Percentiles rank a stretch among this genome's conserved stretches.
phyloP scores from a whole-genome alignment of 2,888 invertebrate species.

The Sialis lutaria region DNA sequence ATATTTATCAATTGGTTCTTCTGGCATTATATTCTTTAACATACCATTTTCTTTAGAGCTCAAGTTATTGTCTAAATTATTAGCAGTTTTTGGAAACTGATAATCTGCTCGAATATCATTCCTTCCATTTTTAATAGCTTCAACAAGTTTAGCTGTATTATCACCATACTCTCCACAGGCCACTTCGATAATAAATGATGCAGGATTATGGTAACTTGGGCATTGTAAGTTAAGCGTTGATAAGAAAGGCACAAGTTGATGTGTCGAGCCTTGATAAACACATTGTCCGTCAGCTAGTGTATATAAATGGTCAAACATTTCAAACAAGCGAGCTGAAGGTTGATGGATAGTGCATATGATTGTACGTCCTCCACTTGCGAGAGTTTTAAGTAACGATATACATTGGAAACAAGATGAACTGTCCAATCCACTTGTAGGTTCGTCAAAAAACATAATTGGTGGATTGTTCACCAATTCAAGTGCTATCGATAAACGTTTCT shows the following conservation, averaged over 20 bases:
- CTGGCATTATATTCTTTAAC: constrained; percentile 35
- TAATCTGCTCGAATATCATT: constrained; percentile 60
- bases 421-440: constrained; percentile 91
- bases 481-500: constrained; percentile 87
- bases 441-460: constrained; percentile 95
- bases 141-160: constrained; percentile 65
- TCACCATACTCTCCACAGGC: constrained; percentile 95
- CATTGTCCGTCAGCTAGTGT: constrained; percentile 89
- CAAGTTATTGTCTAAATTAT: constrained; percentile 15
- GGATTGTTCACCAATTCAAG: constrained; percentile 91
- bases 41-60: constrained; percentile 17
- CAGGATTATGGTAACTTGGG: constrained; percentile 93
- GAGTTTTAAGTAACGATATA: constrained; percentile 69
- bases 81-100: constrained; percentile 33
- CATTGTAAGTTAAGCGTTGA: constrained; percentile 70
- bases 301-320: constrained; percentile 92
- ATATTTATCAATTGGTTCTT: constrained; percentile 18
- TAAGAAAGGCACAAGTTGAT: constrained; percentile 65
- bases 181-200: constrained; percentile 91
- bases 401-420: constrained; percentile 93
- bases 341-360: constrained; percentile 94
- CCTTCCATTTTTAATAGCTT: constrained; percentile 71
- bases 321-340: constrained; percentile 88
- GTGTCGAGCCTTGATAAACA: constrained; percentile 83
- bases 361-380: constrained; percentile 81